phyloP scores from a whole-genome alignment of 2,888 invertebrate species.

The Drosophila paranaensis region DNA sequence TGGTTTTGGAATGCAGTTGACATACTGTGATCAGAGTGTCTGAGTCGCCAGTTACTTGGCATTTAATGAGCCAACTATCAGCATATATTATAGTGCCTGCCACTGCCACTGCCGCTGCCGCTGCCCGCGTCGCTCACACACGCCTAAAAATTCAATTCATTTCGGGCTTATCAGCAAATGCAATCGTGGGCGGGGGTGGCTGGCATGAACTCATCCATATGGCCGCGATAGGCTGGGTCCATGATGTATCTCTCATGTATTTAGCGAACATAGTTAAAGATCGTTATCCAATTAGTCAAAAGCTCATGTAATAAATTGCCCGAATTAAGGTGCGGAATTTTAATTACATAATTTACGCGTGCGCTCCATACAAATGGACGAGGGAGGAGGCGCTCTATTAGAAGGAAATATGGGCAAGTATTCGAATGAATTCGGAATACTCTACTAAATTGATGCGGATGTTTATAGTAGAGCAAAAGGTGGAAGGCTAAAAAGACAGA shows the following conservation, averaged over 20 bases:
- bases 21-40: background rate
- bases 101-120: background rate
- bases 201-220: constrained; percentile 64
- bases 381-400: constrained; percentile 8
- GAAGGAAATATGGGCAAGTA: constrained; percentile 41
- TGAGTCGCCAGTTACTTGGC: background rate
- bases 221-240: constrained; percentile 20
- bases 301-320: constrained; percentile 82
- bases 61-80: background rate
- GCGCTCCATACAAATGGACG: constrained; percentile 44
- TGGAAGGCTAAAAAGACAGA: too few species aligned
- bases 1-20: background rate
- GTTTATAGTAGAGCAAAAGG: background rate
- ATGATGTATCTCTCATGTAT: constrained; percentile 61
- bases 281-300: constrained; percentile 81
- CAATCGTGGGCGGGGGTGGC: constrained; percentile 48
- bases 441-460: background rate
- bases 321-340: constrained; percentile 84
- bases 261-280: constrained; percentile 76
- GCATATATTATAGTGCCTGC: background rate
- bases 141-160: constrained; percentile 69
- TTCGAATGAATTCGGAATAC: constrained; percentile 3
- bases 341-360: constrained; percentile 84
- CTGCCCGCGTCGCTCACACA: background rate
- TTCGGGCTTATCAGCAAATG: constrained; percentile 61